A percentile compares a stretch with the other conserved stretches of the same genome.
Evolutionary conservation across 2,797 vertebrate species (phyloP).

Genomic region (Onychomys torridus): DNA sequence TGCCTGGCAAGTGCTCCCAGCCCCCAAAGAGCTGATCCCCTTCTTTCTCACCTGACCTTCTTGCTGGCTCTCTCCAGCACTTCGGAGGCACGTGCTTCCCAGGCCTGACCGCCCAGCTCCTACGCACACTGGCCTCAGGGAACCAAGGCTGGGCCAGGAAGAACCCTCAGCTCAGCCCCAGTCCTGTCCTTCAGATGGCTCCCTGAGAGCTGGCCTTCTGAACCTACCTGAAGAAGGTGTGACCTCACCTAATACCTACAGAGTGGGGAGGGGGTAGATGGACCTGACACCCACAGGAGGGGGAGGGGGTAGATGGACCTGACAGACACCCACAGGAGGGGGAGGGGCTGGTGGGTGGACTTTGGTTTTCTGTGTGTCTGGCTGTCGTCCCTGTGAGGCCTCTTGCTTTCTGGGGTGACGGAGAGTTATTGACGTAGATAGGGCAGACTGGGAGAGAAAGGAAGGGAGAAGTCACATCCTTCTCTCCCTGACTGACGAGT

Average conservation of each 20-base stretch:
- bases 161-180: neutral
- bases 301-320: neutral
- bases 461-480: neutral
- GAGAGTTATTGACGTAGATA: neutral
- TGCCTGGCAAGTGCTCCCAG: neutral
- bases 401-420: slow-evolving; percentile 30
- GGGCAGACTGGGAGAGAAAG: neutral
- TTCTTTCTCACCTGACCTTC: neutral
- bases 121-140: neutral
- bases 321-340: neutral
- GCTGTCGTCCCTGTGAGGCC: neutral
- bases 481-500: neutral
- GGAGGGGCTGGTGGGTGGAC: neutral
- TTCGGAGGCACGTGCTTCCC: slow-evolving; percentile 75
- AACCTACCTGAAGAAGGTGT: slow-evolving; percentile 70
- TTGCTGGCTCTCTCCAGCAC: slow-evolving; percentile 58
- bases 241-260: neutral
- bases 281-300: neutral
- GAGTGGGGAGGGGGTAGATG: neutral
- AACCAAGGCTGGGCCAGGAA: slow-evolving; percentile 34
- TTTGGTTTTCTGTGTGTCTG: neutral
- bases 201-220: slow-evolving; percentile 14
- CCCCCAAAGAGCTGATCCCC: neutral
- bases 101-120: neutral
- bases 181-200: slow-evolving; percentile 1